Base-by-base conservation (phyloP, 2,888 invertebrate genomes). In the Meghimatium bilineatum region DNA sequence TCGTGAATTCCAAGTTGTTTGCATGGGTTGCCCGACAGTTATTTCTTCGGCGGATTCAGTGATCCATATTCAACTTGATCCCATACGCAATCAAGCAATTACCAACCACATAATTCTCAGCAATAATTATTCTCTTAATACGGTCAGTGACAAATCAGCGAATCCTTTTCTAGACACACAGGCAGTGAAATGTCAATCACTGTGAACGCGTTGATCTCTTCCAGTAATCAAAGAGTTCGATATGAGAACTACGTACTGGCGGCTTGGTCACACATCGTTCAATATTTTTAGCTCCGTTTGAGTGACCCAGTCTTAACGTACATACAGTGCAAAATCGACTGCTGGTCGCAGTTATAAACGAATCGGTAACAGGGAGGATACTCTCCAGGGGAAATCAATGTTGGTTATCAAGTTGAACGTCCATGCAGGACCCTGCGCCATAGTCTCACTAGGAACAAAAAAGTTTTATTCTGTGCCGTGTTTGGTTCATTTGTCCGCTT, bases 401-500 rank as follows among this genome's bases (percentile, higher is more conserved):
- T 10, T 10, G 10, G 76, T 6, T 56, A 76, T 34, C 52, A 56
- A 52, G 14, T 75, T 36, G 38, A 49, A 75, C 10, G 14, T 23
- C 60, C 36, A 34, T 36, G 60, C 36, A 3, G 36, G 56, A 10
- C 60, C 36, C 17, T n/a, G 3, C 8, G 32, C 26, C 20, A 8
- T 3, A 36, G 6, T 36, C 26, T 17, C 49, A 20, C 60, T 77
- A 60, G 60, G 36, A 38, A 29, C 36, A 60, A 36, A 52, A 67
- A 82, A 66, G 34, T 10, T n/a, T 56, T 52, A 52, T 23, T 20
- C 36, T 75, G 17, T 34, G 38, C 20, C 26, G 23, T 63, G 52
- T n/a, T 74, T 60, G 76, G 29, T 75, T 63, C 74, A 80, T 77
- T 82, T 76, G 49, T 76, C 56, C 49, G n/a, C 36, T 23, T 3